phyloP scores from a whole-genome alignment of 2,113 vertebrate species.

The Agelaius phoeniceus region DNA sequence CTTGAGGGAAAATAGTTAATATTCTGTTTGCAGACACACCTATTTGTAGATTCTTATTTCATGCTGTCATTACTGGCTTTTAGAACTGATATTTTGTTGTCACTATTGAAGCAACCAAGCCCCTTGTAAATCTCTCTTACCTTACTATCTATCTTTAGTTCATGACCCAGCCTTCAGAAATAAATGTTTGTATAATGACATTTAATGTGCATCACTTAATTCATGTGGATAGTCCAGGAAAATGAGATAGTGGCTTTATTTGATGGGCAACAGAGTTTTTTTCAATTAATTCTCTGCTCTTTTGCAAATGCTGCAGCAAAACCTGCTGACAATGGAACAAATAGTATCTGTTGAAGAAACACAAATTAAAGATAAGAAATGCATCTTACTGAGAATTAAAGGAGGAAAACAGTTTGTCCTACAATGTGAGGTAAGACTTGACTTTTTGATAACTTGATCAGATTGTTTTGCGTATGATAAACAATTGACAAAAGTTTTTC shows the following conservation, averaged over 20 bases:
- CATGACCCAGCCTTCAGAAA: neutral
- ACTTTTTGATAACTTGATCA: neutral
- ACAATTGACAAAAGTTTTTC: neutral
- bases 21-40: constrained; percentile 41
- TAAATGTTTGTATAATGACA: neutral
- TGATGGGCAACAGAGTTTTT: neutral
- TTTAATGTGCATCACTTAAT: neutral
- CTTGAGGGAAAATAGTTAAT: neutral
- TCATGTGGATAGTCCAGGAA: neutral
- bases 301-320: constrained; percentile 83
- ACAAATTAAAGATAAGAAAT: constrained; percentile 97
- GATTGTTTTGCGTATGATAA: neutral
- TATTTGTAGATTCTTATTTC: constrained; percentile 24
- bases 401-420: constrained; percentile 97
- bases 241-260: neutral
- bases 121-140: constrained; percentile 4
- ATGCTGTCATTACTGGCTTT: constrained; percentile 30
- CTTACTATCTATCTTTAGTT: constrained; percentile 15
- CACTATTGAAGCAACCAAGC: neutral
- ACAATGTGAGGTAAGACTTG: constrained; percentile 90
- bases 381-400: constrained; percentile 95
- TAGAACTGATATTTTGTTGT: neutral
- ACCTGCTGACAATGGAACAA: constrained; percentile 97
- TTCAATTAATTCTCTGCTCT: neutral
- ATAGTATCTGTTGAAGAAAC: constrained; percentile 95